Percentiles rank a stretch among this genome's conserved stretches.
phyloP scores from a whole-genome alignment of 2,888 invertebrate genomes.

The Aphrophora alni region DNA sequence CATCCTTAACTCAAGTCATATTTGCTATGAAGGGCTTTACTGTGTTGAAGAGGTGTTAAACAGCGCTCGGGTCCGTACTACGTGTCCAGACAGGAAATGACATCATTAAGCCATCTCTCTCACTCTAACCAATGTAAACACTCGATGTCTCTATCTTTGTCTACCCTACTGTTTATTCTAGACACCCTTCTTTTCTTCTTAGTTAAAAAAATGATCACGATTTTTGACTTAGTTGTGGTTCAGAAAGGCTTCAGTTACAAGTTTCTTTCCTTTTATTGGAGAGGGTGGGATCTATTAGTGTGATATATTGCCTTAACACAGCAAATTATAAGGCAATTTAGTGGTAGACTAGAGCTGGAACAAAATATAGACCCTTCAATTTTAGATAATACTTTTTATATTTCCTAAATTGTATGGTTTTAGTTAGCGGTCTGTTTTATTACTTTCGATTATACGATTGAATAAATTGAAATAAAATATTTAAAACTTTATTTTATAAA shows the following conservation, averaged over 20 bases:
- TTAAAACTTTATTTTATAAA: too few relatives aligned
- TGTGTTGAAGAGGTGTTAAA: constrained; percentile 36
- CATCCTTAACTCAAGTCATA: constrained; percentile 38
- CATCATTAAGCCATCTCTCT: constrained; percentile 32
- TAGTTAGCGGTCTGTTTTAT: too few relatives aligned
- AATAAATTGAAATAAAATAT: too few relatives aligned
- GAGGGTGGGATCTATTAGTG: background rate
- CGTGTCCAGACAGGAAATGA: constrained; percentile 40
- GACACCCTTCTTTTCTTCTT: constrained; percentile 27
- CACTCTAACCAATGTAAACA: constrained; percentile 11
- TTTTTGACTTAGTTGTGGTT: constrained; percentile 42
- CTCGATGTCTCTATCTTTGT: background rate
- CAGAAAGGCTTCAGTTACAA: background rate
- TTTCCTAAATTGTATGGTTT: too few relatives aligned
- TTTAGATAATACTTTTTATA: background rate
- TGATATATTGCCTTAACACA: background rate
- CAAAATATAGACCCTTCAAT: background rate
- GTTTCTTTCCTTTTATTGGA: constrained; percentile 3
- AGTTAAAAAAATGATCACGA: constrained; percentile 44
- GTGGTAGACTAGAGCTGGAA: background rate
- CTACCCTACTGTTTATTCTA: constrained; percentile 35
- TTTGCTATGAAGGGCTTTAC: constrained; percentile 39
- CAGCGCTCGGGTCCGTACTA: constrained; percentile 38
- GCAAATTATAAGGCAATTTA: constrained; percentile 9
- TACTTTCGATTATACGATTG: too few relatives aligned